phyloP scores from a whole-genome alignment of 2,113 vertebrate species.

The Macquaria australasica region DNA sequence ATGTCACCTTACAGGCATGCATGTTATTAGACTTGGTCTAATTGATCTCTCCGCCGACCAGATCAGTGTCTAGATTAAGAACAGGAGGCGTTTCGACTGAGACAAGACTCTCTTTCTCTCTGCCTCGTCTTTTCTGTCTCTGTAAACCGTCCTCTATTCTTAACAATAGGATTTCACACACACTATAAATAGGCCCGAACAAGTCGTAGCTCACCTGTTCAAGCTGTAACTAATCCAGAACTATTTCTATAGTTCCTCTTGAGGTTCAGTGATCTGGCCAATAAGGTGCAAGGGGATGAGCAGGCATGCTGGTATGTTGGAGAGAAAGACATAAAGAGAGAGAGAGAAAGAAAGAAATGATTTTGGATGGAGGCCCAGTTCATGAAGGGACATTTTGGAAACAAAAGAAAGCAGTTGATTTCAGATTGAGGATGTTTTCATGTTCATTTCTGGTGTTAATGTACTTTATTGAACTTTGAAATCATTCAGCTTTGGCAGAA shows the following conservation, averaged over 20 bases:
- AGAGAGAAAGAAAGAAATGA: conserved; percentile 9
- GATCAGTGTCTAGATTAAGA: conserved; percentile 53
- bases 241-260: conserved; percentile 49
- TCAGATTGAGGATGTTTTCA: conserved; percentile 36
- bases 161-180: conserved; percentile 69
- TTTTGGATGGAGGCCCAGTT: conserved; percentile 27
- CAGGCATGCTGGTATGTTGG: conserved; percentile 29
- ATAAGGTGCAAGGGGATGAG: conserved; percentile 52
- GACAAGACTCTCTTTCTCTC: conserved; percentile 15
- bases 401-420: conserved; percentile 27
- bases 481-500: conserved; percentile 15
- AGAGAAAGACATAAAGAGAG: conserved; percentile 4
- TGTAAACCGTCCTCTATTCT: conserved; percentile 52
- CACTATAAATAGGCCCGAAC: conserved; percentile 62
- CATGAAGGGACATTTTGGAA: neutral
- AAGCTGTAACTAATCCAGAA: conserved; percentile 70
- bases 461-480: conserved; percentile 20
- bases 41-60: conserved; percentile 28
- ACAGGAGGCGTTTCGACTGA: conserved; percentile 42
- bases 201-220: conserved; percentile 67
- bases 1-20: neutral
- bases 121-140: conserved; percentile 4
- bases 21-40: conserved; percentile 7
- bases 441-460: neutral
- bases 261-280: conserved; percentile 51